Conservation (phyloP, 2,888 invertebrate genomes). For the Cenopis cana region DNA sequence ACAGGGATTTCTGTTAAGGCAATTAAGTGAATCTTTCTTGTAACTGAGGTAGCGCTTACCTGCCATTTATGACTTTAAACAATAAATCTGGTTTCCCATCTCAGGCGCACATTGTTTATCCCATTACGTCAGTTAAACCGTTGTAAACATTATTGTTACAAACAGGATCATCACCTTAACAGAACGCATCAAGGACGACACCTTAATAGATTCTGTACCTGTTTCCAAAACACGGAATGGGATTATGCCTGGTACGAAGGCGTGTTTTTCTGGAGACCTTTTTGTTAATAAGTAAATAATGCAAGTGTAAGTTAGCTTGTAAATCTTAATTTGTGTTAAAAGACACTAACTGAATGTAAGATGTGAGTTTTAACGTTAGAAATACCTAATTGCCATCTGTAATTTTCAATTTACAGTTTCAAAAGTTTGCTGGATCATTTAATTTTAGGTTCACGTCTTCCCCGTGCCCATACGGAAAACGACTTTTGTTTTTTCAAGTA, state of each 20-base stretch:
- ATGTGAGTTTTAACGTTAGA: not conserved
- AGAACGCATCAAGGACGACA: constrained; percentile 58
- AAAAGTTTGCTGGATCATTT: no score
- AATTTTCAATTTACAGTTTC: no score
- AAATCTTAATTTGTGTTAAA: constrained; percentile 25
- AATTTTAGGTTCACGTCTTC: no score
- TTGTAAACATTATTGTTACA: constrained; percentile 60
- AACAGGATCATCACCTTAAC: constrained; percentile 79
- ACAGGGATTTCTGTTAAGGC: constrained; percentile 64
- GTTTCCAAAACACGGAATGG: constrained; percentile 50
- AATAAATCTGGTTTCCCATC: constrained; percentile 62
- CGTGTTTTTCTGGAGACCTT: constrained; percentile 25
- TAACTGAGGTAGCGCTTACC: constrained; percentile 80
- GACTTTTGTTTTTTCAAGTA: no score
- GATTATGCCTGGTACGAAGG: constrained; percentile 33
- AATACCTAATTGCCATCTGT: not conserved
- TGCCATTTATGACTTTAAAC: constrained; percentile 73
- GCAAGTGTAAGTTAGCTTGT: constrained; percentile 20
- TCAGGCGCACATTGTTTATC: constrained; percentile 68
- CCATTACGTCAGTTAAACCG: constrained; percentile 77
- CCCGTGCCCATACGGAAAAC: no score
- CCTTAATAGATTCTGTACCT: constrained; percentile 68
- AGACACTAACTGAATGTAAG: not conserved
- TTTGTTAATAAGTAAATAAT: constrained; percentile 17
- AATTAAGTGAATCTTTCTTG: constrained; percentile 69